Conservation (phyloP, 2,888 invertebrate species). For the Ophion ventricosus region DNA sequence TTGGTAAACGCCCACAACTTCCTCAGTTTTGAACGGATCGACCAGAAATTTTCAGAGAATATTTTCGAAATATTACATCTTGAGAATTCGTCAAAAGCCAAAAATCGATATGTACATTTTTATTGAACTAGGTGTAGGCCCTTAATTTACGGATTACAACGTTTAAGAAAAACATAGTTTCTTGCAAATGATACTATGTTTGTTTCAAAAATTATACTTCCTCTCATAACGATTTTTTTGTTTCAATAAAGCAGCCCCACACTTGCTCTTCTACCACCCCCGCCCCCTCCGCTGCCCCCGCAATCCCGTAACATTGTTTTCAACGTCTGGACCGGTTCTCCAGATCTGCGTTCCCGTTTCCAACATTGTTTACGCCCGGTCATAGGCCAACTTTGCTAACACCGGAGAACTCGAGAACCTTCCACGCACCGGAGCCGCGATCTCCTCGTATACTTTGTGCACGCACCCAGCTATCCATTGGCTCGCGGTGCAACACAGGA, state of each 20-base stretch:
- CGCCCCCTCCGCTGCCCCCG: conserved; percentile 54
- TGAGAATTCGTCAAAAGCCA: no score
- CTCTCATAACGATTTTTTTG: no score
- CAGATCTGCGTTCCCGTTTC: conserved; percentile 80
- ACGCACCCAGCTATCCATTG: conserved; percentile 9
- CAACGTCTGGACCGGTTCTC: conserved; percentile 79
- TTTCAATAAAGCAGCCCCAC: background rate
- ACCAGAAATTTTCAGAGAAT: no score
- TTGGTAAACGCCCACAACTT: no score
- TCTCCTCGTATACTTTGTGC: conserved; percentile 7
- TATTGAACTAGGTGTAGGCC: no score
- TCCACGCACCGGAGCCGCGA: conserved; percentile 35
- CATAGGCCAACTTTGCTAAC: conserved; percentile 79
- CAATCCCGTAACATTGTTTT: conserved; percentile 81
- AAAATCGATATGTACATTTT: no score
- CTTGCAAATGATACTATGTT: no score
- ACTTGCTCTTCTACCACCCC: conserved; percentile 16
- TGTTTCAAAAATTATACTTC: no score
- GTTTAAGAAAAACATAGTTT: no score
- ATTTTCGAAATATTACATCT: no score
- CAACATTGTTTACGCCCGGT: conserved; percentile 80
- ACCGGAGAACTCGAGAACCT: conserved; percentile 66
- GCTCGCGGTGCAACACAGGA: background rate
- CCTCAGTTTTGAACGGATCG: no score
- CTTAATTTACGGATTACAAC: no score